Evolutionary conservation across 1,140 invertebrate species (phyloP).

Genomic region (Glossosoma conforme): DNA sequence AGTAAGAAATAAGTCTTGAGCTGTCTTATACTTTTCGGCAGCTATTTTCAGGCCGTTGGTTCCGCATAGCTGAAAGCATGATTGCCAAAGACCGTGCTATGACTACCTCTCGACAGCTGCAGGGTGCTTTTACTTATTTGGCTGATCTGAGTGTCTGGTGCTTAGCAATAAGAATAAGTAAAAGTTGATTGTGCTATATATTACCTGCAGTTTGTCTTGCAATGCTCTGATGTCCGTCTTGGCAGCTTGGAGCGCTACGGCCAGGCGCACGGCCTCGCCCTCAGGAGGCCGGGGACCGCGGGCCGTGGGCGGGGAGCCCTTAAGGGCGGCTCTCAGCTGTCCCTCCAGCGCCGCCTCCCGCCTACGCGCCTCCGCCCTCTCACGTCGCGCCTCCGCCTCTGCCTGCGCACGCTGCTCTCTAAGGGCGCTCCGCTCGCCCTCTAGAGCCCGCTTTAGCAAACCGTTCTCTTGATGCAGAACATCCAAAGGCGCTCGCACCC

Average conservation of each 20-base stretch:
- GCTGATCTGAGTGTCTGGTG: not conserved
- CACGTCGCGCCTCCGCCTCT: constrained; percentile 40
- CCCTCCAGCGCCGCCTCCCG: constrained; percentile 46
- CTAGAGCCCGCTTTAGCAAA: constrained; percentile 47
- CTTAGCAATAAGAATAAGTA: constrained; percentile 5
- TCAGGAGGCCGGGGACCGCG: constrained; percentile 32
- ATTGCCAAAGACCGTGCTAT: no score
- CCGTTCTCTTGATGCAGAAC: constrained; percentile 46
- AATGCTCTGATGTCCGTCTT: constrained; percentile 48
- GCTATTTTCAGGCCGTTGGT: no score
- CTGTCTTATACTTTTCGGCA: not conserved
- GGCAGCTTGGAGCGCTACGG: constrained; percentile 47
- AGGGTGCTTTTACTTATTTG: no score
- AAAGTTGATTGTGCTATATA: no score
- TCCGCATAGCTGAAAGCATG: no score
- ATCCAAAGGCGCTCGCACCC: constrained; percentile 44
- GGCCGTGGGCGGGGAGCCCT: constrained; percentile 34
- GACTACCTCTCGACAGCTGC: no score
- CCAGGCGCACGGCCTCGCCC: constrained; percentile 39
- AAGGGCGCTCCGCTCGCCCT: constrained; percentile 50
- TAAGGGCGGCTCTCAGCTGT: constrained; percentile 39
- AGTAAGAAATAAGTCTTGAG: no score
- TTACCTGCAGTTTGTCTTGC: constrained; percentile 51
- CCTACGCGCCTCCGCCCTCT: constrained; percentile 48
- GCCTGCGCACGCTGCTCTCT: constrained; percentile 46